Evolutionary conservation across 2,113 vertebrate species (phyloP).

Genomic region (Ascaphus truei): DNA sequence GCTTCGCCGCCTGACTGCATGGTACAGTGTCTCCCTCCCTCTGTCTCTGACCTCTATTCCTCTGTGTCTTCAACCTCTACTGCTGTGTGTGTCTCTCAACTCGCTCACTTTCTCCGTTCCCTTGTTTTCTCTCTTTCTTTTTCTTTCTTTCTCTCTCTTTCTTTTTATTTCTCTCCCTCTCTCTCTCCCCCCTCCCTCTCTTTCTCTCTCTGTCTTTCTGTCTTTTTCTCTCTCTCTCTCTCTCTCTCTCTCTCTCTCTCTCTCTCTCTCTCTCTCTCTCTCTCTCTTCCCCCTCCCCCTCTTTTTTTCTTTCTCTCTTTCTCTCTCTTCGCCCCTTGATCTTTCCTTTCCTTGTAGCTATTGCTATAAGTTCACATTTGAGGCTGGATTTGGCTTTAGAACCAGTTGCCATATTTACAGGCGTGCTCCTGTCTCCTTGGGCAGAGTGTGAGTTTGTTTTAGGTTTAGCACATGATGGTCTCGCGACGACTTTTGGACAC

Average conservation of each 20-base stretch:
- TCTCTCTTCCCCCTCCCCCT: not conserved
- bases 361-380: too few relatives aligned
- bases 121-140: not conserved
- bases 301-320: not conserved
- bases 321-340: not conserved
- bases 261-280: not conserved
- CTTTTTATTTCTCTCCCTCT: not conserved
- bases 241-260: not conserved
- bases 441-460: not conserved
- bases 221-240: not conserved
- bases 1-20: slow-evolving; percentile 26
- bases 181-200: not conserved
- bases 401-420: slow-evolving; percentile 21
- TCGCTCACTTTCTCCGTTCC: not conserved
- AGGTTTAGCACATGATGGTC: too few relatives aligned
- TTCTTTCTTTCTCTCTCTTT: not conserved
- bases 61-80: too few relatives aligned
- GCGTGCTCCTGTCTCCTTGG: not conserved
- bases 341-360: not conserved
- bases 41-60: not conserved
- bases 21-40: not conserved
- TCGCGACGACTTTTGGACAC: too few relatives aligned
- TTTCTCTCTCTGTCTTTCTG: not conserved
- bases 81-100: too few relatives aligned
- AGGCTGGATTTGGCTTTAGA: not conserved